These are phyloP conservation scores for Lerista edwardsae DNA, from an alignment of 2,797 vertebrate genomes.

Conservation along the genomic window DNA sequence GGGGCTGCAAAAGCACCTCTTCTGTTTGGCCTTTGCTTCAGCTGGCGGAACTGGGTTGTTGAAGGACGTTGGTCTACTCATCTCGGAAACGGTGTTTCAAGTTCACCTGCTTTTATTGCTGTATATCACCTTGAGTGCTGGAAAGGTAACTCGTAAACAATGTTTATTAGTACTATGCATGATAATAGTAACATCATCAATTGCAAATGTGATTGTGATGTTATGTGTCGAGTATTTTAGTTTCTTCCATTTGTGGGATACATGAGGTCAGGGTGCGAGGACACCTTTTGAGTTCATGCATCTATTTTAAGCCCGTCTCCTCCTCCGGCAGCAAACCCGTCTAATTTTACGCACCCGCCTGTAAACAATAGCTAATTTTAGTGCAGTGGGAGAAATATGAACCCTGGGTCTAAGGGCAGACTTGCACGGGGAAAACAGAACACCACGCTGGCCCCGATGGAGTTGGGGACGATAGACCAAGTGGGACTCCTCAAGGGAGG, in stretches of 20 bases:
- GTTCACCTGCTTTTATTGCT: too few relatives aligned
- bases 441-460: background rate
- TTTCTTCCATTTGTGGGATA: background rate
- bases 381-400: conserved; percentile 1
- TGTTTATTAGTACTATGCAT: too few relatives aligned
- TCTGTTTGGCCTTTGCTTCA: too few relatives aligned
- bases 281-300: background rate
- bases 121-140: too few relatives aligned
- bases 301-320: background rate
- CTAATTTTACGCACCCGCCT: conserved; percentile 8
- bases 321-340: background rate
- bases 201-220: rapidly evolving
- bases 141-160: too few relatives aligned
- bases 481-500: too few relatives aligned
- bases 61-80: too few relatives aligned
- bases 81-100: too few relatives aligned
- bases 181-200: too few relatives aligned
- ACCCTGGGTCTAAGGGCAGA: background rate
- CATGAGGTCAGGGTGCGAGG: background rate
- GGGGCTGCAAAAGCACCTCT: too few relatives aligned
- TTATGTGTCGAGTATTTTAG: background rate
- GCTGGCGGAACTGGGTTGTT: too few relatives aligned
- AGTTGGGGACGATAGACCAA: background rate
- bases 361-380: conserved; percentile 42
- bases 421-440: background rate